Evolutionary conservation across 2,113 vertebrate genomes (phyloP), one percentile per base, ranked within the genome.

Genomic region (Erinaceus europaeus): DNA sequence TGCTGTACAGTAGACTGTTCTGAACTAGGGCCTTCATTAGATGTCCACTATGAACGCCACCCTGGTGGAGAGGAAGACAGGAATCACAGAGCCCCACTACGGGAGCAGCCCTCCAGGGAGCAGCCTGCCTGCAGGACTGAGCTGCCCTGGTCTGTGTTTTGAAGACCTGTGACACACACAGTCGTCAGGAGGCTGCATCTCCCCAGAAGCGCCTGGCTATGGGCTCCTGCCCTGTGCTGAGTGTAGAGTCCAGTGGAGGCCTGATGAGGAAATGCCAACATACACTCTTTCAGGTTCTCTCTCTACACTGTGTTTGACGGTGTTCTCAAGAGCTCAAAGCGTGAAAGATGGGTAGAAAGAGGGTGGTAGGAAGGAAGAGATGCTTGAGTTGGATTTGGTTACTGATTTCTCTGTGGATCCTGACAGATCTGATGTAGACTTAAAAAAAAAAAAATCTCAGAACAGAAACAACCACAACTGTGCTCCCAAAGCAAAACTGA

Each of bases 31-130:
- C 73, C 88, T 84, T 80, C 21, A 0, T 57, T 65, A 48, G 81
- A 86, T 93, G 85, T 95, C 94, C 95, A 94, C 95, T 95, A 88
- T 92, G 72, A 62, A 68, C 67, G 84, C 32, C 13, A 42, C 71
- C 68, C 64, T 2, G 29, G 23, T 23, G 42, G 64, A 9, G 27
- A 82, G 40, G 14, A 57, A 36, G 59, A 52, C 1, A 34, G 74
- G 87, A 57, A 65, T 50, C 64, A 79, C 34, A 40, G 90, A 91
- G 67, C 17, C 62, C 6, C 15, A 4, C 18, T 1, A 8, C 71
- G 29, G 79, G 32, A 69, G 29, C n/a, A 15, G 64, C 34, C 42
- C 55, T 86, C 32, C 25, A 10, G 77, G 48, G 50, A 90, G 55
- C 71, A 52, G 55, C 38, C 3, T 0, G 13, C 59, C n/a, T 9